These are phyloP conservation scores for Pelecanoides urinatrix DNA, from an alignment of 2,113 vertebrate species.

Conservation along the genomic window DNA sequence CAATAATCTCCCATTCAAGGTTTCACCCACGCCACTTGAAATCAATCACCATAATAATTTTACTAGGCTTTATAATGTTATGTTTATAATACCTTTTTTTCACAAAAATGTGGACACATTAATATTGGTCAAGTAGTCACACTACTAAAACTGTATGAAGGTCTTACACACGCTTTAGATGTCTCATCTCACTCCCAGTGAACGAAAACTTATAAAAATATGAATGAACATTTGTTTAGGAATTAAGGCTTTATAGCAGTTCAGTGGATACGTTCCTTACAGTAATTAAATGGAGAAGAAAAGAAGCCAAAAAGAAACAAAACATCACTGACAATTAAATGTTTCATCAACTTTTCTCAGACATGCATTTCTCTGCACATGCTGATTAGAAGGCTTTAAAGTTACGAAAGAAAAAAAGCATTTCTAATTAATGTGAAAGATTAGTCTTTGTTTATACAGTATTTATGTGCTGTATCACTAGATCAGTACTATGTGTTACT, in stretches of 20 bases:
- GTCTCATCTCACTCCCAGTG: not conserved
- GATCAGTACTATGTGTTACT: slow-evolving; percentile 11
- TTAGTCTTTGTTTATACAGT: slow-evolving; percentile 21
- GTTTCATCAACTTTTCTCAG: not conserved
- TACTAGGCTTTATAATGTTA: not conserved
- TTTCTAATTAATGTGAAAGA: not conserved
- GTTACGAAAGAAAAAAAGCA: not conserved
- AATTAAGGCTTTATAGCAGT: not conserved
- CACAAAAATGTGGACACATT: not conserved
- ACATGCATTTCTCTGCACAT: not conserved
- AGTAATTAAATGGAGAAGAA: not conserved
- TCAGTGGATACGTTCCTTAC: not conserved
- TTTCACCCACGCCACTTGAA: not conserved
- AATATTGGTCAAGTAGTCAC: not conserved
- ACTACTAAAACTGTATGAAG: not conserved
- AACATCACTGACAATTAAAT: not conserved
- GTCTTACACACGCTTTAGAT: not conserved
- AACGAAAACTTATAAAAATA: not conserved
- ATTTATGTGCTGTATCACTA: not conserved
- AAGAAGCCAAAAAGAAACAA: not conserved
- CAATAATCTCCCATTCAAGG: not conserved
- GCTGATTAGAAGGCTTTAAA: not conserved
- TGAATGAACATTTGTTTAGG: not conserved
- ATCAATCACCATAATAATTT: not conserved
- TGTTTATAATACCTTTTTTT: not conserved